Base-by-base conservation (phyloP, 2,888 invertebrate genomes). In the Strigamia maritima region DNA sequence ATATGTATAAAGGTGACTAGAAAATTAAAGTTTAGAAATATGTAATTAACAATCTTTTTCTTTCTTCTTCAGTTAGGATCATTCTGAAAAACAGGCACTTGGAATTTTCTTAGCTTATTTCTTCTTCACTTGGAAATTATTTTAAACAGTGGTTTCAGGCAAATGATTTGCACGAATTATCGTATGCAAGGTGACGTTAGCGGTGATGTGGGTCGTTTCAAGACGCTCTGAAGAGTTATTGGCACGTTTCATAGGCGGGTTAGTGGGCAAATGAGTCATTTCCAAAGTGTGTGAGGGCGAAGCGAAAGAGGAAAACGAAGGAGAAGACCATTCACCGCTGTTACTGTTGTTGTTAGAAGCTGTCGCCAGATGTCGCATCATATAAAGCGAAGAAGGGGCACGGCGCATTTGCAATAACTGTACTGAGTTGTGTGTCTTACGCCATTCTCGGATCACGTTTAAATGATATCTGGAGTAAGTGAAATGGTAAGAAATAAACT, bases 331-430 rank as follows among this genome's bases (percentile, higher is more conserved):
- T n/a, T 22, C 28, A n/a, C 75, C 24, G 26, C 75, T 75, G 24
- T 8, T 75, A 28, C 28, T 75, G 28, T 75, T 75, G 44, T 76
- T 76, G 76, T 49, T 77, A 54, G 40, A 24, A 24, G 26, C 24
- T 12, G 19, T 22, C 16, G 12, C 77, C 12, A 19, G 22, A 22
- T 24, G 54, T 24, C 26, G 44, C 26, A 49, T 49, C 49, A 54
- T 54, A 24, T 26, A 24, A 19, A 54, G 24, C 44, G 44, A 49
- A 38, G 77, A 77, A 38, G 77, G 40, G 12, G 54, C 14, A 19
- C 44, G 22, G 44, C 79, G 79, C 79, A 80, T 76, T 31, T 79
- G 75, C 19, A 79, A 28, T 54, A 80, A 49, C 75, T 79, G 24
- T 49, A 80, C 80, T 44, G 44, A 28, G 40, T 80, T 79, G 38